phyloP scores from a whole-genome alignment of 2,797 vertebrate species.

The Emydoidea blandingii region DNA sequence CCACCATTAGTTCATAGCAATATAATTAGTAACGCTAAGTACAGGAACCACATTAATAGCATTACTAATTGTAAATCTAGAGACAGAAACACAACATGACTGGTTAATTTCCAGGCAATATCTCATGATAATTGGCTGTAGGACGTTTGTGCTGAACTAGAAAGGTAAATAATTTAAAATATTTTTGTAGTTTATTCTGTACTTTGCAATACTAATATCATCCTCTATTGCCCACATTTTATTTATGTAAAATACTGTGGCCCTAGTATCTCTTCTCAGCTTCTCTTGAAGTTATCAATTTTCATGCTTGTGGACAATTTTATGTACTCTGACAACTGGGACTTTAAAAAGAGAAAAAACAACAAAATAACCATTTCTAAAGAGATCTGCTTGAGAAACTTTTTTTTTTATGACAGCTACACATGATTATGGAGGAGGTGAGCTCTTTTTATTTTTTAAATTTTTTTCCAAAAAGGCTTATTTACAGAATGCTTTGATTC shows the following conservation, averaged over 20 bases:
- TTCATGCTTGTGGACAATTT: slow-evolving; percentile 39
- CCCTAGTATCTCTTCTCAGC: slow-evolving; percentile 12
- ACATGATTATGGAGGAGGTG: neutral
- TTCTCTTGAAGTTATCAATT: slow-evolving; percentile 51
- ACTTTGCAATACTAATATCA: slow-evolving; percentile 50
- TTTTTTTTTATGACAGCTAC: neutral
- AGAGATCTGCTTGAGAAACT: slow-evolving; percentile 7
- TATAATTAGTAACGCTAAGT: slow-evolving; percentile 90
- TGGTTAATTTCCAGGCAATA: slow-evolving; percentile 86
- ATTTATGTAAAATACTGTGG: slow-evolving; percentile 33
- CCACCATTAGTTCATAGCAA: slow-evolving; percentile 87
- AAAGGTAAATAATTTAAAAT: slow-evolving; percentile 87
- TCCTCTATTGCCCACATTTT: slow-evolving; percentile 20
- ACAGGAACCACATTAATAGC: slow-evolving; percentile 88
- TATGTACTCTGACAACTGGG: neutral
- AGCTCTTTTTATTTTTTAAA: neutral
- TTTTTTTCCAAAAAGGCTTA: neutral
- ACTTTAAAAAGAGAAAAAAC: slow-evolving; percentile 43
- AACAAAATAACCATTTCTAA: slow-evolving; percentile 18
- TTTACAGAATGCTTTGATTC: neutral
- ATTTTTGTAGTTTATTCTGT: slow-evolving; percentile 52
- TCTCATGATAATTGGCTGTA: slow-evolving; percentile 86
- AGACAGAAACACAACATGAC: slow-evolving; percentile 84
- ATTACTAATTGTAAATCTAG: slow-evolving; percentile 89
- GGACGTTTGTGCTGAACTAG: slow-evolving; percentile 82